Evolutionary conservation across 2,888 invertebrate genomes (phyloP).

Genomic region (Cordylochernes scorpioides): DNA sequence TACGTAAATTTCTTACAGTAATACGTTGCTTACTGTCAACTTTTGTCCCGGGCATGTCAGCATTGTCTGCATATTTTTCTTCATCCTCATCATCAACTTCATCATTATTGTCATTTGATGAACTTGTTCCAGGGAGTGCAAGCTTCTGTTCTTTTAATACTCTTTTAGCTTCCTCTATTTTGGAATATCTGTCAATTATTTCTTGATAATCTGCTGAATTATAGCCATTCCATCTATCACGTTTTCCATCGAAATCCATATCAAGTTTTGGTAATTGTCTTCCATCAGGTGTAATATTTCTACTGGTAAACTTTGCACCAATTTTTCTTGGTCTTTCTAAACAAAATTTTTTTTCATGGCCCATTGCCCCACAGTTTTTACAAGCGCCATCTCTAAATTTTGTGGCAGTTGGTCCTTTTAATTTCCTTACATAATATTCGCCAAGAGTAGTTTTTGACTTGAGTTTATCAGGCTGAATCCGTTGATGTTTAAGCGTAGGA

Average conservation of each 20-base stretch:
- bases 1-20: constrained; percentile 87
- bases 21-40: constrained; percentile 97
- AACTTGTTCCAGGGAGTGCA: constrained; percentile 1
- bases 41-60: constrained; percentile 87
- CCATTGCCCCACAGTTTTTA: constrained; percentile 93
- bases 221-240: constrained; percentile 75
- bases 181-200: constrained; percentile 75
- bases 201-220: constrained; percentile 50
- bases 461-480: constrained; percentile 67
- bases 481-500: constrained; percentile 89
- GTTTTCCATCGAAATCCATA: constrained; percentile 74
- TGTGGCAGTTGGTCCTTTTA: constrained; percentile 28
- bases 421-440: too few relatives aligned
- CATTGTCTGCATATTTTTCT: constrained; percentile 32
- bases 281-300: constrained; percentile 31
- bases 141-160: neutral
- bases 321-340: constrained; percentile 85
- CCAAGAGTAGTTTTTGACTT: too few relatives aligned
- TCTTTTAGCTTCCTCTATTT: constrained; percentile 27
- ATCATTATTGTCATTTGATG: constrained; percentile 14
- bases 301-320: constrained; percentile 57
- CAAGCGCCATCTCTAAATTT: constrained; percentile 85
- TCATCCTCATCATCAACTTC: constrained; percentile 45
- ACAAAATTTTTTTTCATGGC: constrained; percentile 84
- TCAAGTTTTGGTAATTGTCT: constrained; percentile 30